Evolutionary conservation across 53 echinoderm and acorn worm species (phyloP).

Genomic region (Henricia sp.): DNA sequence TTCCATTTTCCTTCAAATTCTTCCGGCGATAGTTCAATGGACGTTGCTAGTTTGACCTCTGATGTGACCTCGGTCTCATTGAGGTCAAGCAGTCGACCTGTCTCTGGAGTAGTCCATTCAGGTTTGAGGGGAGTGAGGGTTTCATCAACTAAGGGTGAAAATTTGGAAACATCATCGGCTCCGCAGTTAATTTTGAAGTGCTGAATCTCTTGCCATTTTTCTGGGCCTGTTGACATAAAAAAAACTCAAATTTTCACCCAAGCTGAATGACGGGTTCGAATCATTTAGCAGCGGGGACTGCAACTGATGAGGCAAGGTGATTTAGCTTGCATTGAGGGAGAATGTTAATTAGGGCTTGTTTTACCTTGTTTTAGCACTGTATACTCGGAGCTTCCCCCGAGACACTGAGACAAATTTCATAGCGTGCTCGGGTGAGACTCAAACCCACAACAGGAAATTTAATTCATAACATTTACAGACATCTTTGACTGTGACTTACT

Average conservation of each 20-base stretch:
- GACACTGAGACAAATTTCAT: no score
- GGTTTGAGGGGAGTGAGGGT: neutral
- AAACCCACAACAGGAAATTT: no score
- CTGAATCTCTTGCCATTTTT: conserved; percentile 54
- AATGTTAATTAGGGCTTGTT: conserved; percentile 8
- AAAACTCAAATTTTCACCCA: neutral
- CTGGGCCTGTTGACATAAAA: conserved; percentile 13
- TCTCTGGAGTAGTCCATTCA: neutral
- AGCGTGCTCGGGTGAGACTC: no score
- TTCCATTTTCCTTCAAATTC: conserved; percentile 89
- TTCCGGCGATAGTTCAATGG: conserved; percentile 62
- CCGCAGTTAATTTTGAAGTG: conserved; percentile 1
- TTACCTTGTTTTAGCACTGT: no score
- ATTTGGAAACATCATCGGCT: neutral
- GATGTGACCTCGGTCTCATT: conserved; percentile 7
- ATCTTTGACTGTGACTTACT: conserved; percentile 51
- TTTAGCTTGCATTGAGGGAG: no score
- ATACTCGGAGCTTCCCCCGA: no score
- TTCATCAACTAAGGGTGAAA: neutral
- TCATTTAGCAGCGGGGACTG: no score
- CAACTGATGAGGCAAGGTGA: no score
- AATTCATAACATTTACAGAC: no score
- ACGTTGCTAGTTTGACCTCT: conserved; percentile 19
- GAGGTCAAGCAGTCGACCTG: conserved; percentile 56
- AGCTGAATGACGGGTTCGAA: neutral